phyloP scores from a whole-genome alignment of 2,113 vertebrate genomes.

The Anas platyrhynchos region DNA sequence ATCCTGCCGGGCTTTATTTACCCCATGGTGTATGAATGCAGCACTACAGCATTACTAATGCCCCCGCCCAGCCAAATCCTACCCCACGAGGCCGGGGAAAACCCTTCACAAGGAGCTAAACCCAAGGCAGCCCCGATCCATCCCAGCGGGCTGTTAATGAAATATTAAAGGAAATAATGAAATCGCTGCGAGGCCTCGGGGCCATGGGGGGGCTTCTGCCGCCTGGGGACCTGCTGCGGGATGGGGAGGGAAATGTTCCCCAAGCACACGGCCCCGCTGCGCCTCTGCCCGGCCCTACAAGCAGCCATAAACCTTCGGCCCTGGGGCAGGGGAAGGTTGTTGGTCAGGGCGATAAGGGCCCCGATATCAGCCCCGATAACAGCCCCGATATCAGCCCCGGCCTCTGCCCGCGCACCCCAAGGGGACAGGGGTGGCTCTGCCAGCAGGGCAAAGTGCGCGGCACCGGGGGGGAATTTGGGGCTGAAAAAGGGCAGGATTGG shows the following conservation, averaged over 20 bases:
- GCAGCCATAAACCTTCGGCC: not conserved
- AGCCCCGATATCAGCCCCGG: not conserved
- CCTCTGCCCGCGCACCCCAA: not conserved
- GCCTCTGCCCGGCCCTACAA: not conserved
- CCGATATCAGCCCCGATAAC: not conserved
- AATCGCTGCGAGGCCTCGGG: not conserved
- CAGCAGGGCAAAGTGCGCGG: accelerated
- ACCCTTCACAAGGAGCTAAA: slow-evolving; percentile 46
- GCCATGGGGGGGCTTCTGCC: slow-evolving; percentile 6
- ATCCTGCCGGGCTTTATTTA: not conserved
- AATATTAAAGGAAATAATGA: not conserved
- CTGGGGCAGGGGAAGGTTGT: not conserved
- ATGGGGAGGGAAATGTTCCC: not conserved
- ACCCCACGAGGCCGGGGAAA: not conserved
- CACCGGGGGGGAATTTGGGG: not conserved
- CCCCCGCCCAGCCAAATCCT: not conserved
- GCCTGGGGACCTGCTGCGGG: not conserved
- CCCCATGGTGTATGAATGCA: not conserved
- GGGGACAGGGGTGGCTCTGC: not conserved
- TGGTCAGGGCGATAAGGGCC: not conserved
- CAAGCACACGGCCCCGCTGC: slow-evolving; percentile 18
- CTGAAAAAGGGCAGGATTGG: accelerated
- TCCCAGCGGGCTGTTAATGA: slow-evolving; percentile 23
- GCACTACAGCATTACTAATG: not conserved
- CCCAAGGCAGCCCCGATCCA: slow-evolving; percentile 14